These are phyloP conservation scores for Pseudonaja textilis DNA, from an alignment of 2,113 vertebrate genomes.

Conservation along the genomic window DNA sequence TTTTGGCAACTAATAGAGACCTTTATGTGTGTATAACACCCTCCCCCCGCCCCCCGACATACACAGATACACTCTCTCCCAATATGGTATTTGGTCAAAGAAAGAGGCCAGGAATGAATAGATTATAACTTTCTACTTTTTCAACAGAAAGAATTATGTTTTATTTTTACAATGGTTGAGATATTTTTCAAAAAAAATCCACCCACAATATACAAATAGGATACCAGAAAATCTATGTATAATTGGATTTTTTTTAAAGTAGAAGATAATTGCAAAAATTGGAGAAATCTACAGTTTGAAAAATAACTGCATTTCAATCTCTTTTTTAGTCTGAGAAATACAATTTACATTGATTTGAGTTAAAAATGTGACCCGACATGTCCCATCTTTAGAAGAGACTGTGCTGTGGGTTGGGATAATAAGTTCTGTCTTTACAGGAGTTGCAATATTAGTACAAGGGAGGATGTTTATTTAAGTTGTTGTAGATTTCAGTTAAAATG, in stretches of 20 bases:
- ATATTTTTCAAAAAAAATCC: not conserved
- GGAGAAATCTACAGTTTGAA: not conserved
- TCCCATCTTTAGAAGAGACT: not conserved
- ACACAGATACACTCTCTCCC: not conserved
- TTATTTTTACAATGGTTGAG: not conserved
- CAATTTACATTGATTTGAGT: not conserved
- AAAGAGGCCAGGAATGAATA: not conserved
- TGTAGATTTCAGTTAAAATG: not conserved
- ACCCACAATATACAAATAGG: not conserved
- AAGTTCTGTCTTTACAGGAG: not conserved
- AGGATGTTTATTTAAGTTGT: not conserved
- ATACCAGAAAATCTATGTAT: not conserved
- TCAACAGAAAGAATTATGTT: not conserved
- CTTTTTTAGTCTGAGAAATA: not conserved
- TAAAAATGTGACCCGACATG: not conserved
- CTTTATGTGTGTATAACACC: not conserved
- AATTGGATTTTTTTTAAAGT: not conserved
- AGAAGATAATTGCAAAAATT: not conserved
- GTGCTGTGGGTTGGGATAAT: not conserved
- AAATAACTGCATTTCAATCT: not conserved
- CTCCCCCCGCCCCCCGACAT: not conserved
- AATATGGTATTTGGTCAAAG: not conserved
- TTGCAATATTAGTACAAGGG: not conserved
- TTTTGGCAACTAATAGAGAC: not conserved
- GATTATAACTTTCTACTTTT: not conserved